Evolutionary conservation across 2,888 invertebrate species (phyloP).

Genomic region (Malthinus flaveolus): DNA sequence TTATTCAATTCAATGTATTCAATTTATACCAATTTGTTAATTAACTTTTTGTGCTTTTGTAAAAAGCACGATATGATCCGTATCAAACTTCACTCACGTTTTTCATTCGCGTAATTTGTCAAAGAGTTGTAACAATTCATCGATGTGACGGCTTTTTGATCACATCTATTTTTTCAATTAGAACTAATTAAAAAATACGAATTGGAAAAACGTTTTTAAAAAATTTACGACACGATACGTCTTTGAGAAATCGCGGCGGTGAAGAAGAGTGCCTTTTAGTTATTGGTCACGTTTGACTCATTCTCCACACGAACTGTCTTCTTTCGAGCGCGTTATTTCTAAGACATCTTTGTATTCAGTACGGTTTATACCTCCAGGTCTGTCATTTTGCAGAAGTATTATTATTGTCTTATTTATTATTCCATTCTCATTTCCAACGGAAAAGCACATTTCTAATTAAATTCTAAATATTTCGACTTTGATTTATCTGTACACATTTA

Average conservation of each 20-base stretch:
- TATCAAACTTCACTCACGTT: not conserved
- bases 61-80: constrained; percentile 1
- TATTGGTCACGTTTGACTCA: constrained; percentile 36
- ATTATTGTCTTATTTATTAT: constrained; percentile 37
- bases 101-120: not conserved
- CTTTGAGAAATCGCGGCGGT: constrained; percentile 17
- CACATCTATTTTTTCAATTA: not conserved
- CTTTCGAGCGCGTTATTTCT: constrained; percentile 36
- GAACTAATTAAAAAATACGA: not conserved
- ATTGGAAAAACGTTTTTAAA: not conserved
- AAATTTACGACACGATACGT: not conserved
- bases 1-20: no score
- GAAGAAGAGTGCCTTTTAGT: constrained; percentile 13
- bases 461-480: constrained; percentile 25
- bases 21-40: not conserved
- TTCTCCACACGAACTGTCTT: constrained; percentile 37
- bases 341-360: constrained; percentile 34
- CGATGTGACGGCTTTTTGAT: not conserved
- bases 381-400: constrained; percentile 32
- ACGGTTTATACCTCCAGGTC: constrained; percentile 35
- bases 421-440: constrained; percentile 30
- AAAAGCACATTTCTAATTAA: constrained; percentile 33
- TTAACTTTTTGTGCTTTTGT: constrained; percentile 4
- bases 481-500: constrained; percentile 24
- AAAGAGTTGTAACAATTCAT: not conserved